Percentiles rank a stretch among this genome's conserved stretches.
phyloP scores from a whole-genome alignment of 2,113 vertebrate genomes.

The Chionomys nivalis region DNA sequence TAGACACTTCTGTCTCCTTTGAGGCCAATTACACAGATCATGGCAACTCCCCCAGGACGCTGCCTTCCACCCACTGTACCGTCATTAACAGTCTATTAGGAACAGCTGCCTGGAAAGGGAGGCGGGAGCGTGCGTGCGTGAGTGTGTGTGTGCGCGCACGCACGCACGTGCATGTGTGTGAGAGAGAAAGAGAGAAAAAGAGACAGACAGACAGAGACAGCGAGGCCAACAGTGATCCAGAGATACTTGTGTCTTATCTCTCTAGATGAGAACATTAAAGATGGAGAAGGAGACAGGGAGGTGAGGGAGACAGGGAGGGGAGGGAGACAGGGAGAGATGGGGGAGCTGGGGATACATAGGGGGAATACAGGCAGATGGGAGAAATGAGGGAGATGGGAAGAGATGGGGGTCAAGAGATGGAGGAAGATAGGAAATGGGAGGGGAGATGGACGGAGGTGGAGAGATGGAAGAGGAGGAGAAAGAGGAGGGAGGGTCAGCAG shows the following conservation, averaged over 20 bases:
- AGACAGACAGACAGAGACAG: rapidly evolving
- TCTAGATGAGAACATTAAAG: not conserved
- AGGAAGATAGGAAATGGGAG: too few relatives aligned
- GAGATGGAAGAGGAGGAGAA: not conserved
- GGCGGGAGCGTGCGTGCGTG: not conserved
- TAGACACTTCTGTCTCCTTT: conserved; percentile 87
- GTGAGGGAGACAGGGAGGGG: too few relatives aligned
- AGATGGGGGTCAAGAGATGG: not conserved
- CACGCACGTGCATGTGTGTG: too few relatives aligned
- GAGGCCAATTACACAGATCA: conserved; percentile 91
- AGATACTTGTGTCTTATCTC: too few relatives aligned
- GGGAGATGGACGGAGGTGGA: too few relatives aligned
- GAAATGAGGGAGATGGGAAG: too few relatives aligned
- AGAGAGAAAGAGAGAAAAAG: rapidly evolving
- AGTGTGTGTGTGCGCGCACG: too few relatives aligned
- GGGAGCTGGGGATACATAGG: too few relatives aligned
- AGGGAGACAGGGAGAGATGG: rapidly evolving
- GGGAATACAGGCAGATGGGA: not conserved
- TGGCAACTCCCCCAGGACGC: conserved; percentile 85
- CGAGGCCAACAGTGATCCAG: not conserved
- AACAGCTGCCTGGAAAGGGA: conserved; percentile 82
- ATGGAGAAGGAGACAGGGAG: not conserved
- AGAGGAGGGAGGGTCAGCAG: not conserved
- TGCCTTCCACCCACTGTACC: conserved; percentile 86
- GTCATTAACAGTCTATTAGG: conserved; percentile 90